Evolutionary conservation across 2,888 invertebrate species (phyloP).

Genomic region (Chymomyza fuscimana): DNA sequence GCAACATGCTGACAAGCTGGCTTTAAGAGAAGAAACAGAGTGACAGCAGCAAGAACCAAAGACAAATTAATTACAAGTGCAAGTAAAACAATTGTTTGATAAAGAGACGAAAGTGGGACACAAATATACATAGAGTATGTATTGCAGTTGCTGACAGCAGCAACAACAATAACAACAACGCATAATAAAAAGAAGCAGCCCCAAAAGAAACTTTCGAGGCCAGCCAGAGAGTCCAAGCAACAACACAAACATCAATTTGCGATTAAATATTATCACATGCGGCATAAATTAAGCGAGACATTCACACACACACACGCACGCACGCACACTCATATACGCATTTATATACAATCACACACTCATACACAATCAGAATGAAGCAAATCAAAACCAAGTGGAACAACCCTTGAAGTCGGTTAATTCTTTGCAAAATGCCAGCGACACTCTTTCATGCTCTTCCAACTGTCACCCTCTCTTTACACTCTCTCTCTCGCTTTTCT

Average conservation of each 20-base stretch:
- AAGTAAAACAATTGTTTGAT: neutral
- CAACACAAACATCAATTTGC: conserved; percentile 41
- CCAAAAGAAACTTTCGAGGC: neutral
- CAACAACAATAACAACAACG: neutral
- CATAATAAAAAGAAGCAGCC: neutral
- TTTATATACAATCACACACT: too few relatives aligned
- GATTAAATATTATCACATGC: conserved; percentile 46
- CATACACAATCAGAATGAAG: neutral
- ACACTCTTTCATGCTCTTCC: neutral
- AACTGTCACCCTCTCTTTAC: neutral
- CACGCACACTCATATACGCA: neutral
- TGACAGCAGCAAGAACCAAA: neutral
- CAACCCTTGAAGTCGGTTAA: conserved; percentile 13
- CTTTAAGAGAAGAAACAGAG: neutral
- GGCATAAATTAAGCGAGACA: conserved; percentile 29
- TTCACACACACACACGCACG: neutral
- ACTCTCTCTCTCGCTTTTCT: neutral
- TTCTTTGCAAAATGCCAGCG: neutral
- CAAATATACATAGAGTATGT: neutral
- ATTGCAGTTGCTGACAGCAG: conserved; percentile 1
- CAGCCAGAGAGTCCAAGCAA: neutral
- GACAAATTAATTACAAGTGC: neutral
- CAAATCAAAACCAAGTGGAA: conserved; percentile 2
- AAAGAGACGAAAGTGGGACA: neutral
- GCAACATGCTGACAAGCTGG: neutral